Evolutionary conservation across 2,113 vertebrate species (phyloP).

Genomic region (Casuarius casuarius): DNA sequence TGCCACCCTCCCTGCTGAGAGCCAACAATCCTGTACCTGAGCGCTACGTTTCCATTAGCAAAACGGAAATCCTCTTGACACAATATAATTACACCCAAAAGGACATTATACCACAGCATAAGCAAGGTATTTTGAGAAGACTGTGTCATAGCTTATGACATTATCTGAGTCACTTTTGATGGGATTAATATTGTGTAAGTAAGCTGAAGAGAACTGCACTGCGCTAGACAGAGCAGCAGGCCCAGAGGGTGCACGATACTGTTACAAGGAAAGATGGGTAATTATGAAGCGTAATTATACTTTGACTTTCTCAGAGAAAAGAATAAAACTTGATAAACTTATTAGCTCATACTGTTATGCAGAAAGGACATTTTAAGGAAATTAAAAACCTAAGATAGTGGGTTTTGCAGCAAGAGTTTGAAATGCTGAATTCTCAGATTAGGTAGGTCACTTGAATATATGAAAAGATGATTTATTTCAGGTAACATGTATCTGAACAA

Average conservation of each 20-base stretch:
- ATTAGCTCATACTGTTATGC: constrained; percentile 40
- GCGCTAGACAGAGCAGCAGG: constrained; percentile 51
- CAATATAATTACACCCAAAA: constrained; percentile 58
- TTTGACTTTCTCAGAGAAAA: constrained; percentile 66
- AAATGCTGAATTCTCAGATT: background rate
- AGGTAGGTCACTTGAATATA: background rate
- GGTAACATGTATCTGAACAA: background rate
- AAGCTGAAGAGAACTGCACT: constrained; percentile 24
- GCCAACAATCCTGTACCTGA: background rate
- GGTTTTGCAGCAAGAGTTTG: background rate
- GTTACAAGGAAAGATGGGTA: constrained; percentile 26
- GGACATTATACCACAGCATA: constrained; percentile 12
- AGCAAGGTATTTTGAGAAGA: background rate
- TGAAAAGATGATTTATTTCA: background rate
- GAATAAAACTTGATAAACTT: constrained; percentile 59
- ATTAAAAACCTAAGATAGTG: background rate
- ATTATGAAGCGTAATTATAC: constrained; percentile 76
- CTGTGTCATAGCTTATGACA: constrained; percentile 27
- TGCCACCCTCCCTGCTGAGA: background rate
- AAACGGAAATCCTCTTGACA: background rate
- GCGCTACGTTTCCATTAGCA: background rate
- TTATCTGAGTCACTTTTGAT: constrained; percentile 58
- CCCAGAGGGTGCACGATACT: constrained; percentile 60
- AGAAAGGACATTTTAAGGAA: constrained; percentile 49
- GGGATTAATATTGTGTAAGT: constrained; percentile 58